Conservation (phyloP, 2,888 invertebrate genomes). For the Tinea trinotella region DNA sequence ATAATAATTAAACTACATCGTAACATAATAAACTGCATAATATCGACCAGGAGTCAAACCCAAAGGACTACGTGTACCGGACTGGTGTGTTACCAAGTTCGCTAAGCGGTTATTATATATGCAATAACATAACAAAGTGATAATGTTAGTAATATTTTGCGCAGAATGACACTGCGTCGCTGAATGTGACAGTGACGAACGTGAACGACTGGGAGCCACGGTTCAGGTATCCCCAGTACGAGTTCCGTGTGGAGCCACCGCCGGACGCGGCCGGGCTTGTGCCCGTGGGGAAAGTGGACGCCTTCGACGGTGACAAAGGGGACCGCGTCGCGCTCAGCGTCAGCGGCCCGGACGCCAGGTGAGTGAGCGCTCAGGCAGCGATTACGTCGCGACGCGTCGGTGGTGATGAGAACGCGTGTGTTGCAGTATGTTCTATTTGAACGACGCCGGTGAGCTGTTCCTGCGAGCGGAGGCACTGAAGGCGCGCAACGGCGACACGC, state of each 20-base stretch:
- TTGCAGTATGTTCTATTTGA: constrained; percentile 75
- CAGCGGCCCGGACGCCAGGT: constrained; percentile 79
- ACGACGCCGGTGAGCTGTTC: constrained; percentile 77
- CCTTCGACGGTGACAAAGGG: constrained; percentile 88
- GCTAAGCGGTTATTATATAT: no score
- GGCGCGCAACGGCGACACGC: constrained; percentile 69
- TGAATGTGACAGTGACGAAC: constrained; percentile 86
- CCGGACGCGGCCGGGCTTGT: constrained; percentile 37
- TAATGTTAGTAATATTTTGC: not conserved
- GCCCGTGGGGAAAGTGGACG: constrained; percentile 80
- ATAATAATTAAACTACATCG: no score
- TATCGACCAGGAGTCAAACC: no score
- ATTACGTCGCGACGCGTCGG: not conserved
- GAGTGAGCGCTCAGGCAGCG: not conserved
- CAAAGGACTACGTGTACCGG: no score
- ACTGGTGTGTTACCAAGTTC: no score
- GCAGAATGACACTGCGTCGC: constrained; percentile 87
- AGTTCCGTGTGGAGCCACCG: constrained; percentile 75
- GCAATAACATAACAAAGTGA: not conserved
- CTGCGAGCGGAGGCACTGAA: constrained; percentile 63
- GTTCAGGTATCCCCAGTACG: constrained; percentile 90
- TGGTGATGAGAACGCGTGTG: not conserved
- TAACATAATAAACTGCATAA: no score
- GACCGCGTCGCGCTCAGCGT: constrained; percentile 82
- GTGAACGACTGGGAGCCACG: constrained; percentile 96